A percentile compares a stretch with the other conserved stretches of the same genome.
phyloP scores from a whole-genome alignment of 2,113 vertebrate genomes.

The Phalacrocorax aristotelis region DNA sequence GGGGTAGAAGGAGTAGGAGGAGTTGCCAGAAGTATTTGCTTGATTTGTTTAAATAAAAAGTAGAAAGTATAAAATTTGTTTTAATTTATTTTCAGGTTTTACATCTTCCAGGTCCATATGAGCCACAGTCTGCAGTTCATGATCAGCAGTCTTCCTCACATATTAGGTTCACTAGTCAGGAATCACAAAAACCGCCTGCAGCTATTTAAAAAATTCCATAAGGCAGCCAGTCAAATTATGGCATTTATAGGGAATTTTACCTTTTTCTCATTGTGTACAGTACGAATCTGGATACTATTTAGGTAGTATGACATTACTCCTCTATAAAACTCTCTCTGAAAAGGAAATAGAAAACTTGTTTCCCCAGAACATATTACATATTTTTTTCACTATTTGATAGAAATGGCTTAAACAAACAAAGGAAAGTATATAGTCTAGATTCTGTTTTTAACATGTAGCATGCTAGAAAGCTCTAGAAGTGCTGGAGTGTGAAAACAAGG shows the following conservation, averaged over 20 bases:
- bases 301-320: not conserved
- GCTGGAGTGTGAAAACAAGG: not conserved
- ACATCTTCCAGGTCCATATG: not conserved
- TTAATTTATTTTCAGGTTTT: not conserved
- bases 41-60: slow-evolving; percentile 15
- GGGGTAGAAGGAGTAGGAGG: not conserved
- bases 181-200: not conserved
- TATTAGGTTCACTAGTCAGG: not conserved
- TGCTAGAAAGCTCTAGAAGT: not conserved
- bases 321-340: not conserved
- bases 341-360: not conserved
- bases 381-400: not conserved
- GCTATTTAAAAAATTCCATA: not conserved
- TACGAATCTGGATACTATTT: not conserved
- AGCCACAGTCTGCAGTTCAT: not conserved
- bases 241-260: not conserved
- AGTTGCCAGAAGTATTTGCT: not conserved
- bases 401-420: not conserved
- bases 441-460: not conserved
- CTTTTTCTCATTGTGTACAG: not conserved
- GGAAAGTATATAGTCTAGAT: not conserved
- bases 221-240: not conserved
- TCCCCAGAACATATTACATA: not conserved
- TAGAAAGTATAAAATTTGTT: not conserved
- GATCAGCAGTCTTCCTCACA: not conserved